Evolutionary conservation across 2,797 vertebrate species (phyloP), one percentile per base, ranked within the genome.

Genomic region (Urocyon cinereoargenteus): DNA sequence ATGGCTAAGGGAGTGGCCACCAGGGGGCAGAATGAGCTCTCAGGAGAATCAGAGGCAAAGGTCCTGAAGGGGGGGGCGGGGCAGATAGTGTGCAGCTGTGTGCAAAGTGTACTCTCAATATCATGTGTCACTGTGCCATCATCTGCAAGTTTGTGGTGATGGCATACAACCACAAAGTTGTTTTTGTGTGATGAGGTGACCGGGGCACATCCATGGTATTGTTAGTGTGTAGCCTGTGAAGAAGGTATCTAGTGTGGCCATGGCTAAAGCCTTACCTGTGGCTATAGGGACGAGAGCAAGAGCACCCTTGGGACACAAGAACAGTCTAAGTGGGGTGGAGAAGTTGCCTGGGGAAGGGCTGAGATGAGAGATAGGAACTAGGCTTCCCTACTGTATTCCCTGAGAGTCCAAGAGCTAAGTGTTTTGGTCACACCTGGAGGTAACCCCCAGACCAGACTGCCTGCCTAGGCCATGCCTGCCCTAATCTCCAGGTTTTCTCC

Each of bases 21-120:
- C 92, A 98, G 97, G 96, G 98, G 98, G 97, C 98, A 98, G 97
- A 90, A 89, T 86, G 94, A 89, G 94, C 91, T 94, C 97, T 97
- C 49, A 34, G 86, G 94, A 97, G 90, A 97, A 61, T 59, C 49
- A 40, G 53, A 96, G 72, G 84, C 82, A 79, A 83, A 45, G 34
- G 90, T 68, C 90, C 89, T 85, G 57, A 81, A 85, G 85, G 62
- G 45, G 73, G 77, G 61, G 45, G 73, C 66, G 22, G 92, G 59
- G n/a, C 34, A 57, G 81, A 21, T 2, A 6, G 73, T 5, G 7
- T 34, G 36, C 78, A 93, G 55, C 72, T 90, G 28, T n/a, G 68
- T 61, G 53, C 36, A 34, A 49, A 49, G 66, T 5, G 49, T 31
- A 77, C 64, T 4, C 36, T 2, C 92, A 15, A 19, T 3, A 59